Base-by-base conservation (phyloP, 2,888 invertebrate species). In the Drosophila robusta region DNA sequence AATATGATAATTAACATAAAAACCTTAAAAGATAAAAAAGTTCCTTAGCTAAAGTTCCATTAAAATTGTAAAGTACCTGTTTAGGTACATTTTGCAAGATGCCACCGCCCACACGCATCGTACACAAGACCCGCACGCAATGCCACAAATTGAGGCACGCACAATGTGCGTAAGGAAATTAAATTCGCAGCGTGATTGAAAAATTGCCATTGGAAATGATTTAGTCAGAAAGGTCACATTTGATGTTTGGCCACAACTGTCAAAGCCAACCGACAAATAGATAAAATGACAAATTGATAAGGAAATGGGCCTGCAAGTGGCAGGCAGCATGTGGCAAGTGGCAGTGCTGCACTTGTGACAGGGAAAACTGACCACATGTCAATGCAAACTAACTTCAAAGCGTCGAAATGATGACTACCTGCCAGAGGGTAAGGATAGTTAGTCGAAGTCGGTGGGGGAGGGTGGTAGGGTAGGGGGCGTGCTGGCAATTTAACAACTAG, bases 281-380 rank as follows among this genome's bases (percentile, higher is more conserved):
- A 34, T 34, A 34, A 12, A 12, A 12, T 34, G 34, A 4, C 41
- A 63, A 65, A 55, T 45, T 67, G 66, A 63, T 65, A 69, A 72
- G 68, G 49, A 72, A 63, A 64, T 24, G 71, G 34, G 34, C 1
- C 12, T 34, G 34, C 67, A 49, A 32, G 38, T 54, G 72, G 58
- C 68, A 72, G 12, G n/a, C 16, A 22, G 4, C 14, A 46, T 51
- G 66, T 63, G 79, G 65, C 75, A 77, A 29, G 66, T 61, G 79
- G 66, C 75, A 77, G 72, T 36, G 34, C 34, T 36, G 44, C 34
- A 36, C 12, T 24, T 54, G 24, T 34, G 44, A 54, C 42, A 42
- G 68, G 74, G 74, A 76, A 78, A 86, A 78, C 68, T 80, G 79
- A 74, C 87, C 83, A 83, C 87, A 86, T 86, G 83, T 83, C 83